These are phyloP conservation scores for Pristionchus entomophagus DNA, from an alignment of 2,888 invertebrate species.

Conservation along the genomic window DNA sequence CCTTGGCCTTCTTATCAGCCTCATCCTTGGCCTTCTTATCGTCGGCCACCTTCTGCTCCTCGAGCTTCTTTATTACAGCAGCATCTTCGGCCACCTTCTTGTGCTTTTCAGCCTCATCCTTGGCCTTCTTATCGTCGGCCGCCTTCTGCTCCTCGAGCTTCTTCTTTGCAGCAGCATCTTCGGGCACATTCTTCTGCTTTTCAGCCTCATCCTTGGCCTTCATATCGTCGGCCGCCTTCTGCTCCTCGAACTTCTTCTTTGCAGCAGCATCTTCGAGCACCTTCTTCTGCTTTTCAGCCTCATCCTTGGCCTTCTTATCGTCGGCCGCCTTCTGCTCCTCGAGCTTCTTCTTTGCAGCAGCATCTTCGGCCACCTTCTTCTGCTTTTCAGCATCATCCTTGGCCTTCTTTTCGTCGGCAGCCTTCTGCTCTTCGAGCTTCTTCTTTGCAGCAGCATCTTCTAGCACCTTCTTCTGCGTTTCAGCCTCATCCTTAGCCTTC, in stretches of 20 bases:
- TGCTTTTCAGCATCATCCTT: background rate
- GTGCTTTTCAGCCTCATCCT: background rate
- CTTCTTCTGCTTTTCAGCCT: background rate
- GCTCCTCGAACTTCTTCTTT: background rate
- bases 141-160: background rate
- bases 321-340: conserved; percentile 44
- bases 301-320: background rate
- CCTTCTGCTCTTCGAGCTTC: conserved; percentile 14
- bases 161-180: background rate
- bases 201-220: background rate
- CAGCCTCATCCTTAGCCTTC: conserved; percentile 40
- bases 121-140: background rate
- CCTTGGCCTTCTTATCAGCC: background rate
- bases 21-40: background rate
- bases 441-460: too few species aligned
- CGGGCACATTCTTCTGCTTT: background rate
- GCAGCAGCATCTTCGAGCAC: background rate
- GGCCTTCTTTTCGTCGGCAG: too few species aligned
- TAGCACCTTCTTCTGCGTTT: too few species aligned
- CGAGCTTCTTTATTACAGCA: too few species aligned
- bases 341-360: too few species aligned
- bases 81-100: background rate
- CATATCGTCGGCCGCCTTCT: background rate
- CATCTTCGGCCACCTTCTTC: too few species aligned
- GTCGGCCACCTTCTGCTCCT: background rate